Percentiles rank a stretch among this genome's conserved stretches.
These are phyloP conservation scores for Drosophila anomalata DNA, from an alignment of 2,888 invertebrate species.

Conservation along the genomic window DNA sequence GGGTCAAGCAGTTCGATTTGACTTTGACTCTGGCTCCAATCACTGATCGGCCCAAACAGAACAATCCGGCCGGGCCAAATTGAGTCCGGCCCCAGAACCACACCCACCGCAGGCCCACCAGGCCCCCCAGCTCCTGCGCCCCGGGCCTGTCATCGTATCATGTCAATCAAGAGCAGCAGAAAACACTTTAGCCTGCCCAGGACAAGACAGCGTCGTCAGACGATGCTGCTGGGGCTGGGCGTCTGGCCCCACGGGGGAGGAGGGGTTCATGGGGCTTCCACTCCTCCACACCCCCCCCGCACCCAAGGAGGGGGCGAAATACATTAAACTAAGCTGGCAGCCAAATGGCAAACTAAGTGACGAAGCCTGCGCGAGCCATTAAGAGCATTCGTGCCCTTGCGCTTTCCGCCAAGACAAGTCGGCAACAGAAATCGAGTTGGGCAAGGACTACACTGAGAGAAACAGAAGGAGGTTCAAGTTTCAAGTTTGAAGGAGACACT, in stretches of 20 bases:
- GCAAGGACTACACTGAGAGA: slow-evolving; percentile 11
- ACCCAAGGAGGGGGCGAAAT: neutral
- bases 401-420: slow-evolving; percentile 14
- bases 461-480: neutral
- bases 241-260: neutral
- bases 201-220: slow-evolving; percentile 26
- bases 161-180: slow-evolving; percentile 64
- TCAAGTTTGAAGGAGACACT: neutral
- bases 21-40: slow-evolving; percentile 29
- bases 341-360: slow-evolving; percentile 65
- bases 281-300: no score
- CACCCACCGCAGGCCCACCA: slow-evolving; percentile 1
- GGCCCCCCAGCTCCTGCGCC: neutral
- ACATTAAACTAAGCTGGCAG: slow-evolving; percentile 66
- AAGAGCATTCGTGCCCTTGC: slow-evolving; percentile 37
- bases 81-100: slow-evolving; percentile 16
- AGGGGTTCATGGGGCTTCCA: neutral
- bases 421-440: slow-evolving; percentile 30
- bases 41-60: slow-evolving; percentile 23
- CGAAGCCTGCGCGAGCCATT: slow-evolving; percentile 40
- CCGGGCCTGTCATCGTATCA: slow-evolving; percentile 51
- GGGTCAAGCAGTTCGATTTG: slow-evolving; percentile 29
- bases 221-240: slow-evolving; percentile 7
- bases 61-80: slow-evolving; percentile 10
- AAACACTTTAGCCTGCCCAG: slow-evolving; percentile 57